Base-by-base conservation (phyloP, 2,113 vertebrate species). In the Datnioides undecimradiatus region DNA sequence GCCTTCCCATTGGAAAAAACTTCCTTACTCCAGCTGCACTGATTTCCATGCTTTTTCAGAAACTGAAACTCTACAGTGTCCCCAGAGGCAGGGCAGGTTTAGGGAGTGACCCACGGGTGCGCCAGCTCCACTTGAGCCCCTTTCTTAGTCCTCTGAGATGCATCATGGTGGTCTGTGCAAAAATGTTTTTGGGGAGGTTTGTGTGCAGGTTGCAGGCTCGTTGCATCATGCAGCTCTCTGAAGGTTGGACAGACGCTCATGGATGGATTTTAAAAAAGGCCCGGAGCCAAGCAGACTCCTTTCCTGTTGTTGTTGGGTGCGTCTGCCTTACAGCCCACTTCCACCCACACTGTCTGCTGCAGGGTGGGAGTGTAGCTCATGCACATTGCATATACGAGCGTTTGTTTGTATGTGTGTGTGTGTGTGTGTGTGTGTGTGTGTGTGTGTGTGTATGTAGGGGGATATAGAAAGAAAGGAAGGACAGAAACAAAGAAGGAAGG, bases 251-350 rank as follows among this genome's bases (percentile, higher is more conserved):
- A 45, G 62, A 85, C 3, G 40, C 62, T 67, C 58, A 40, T 63
- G 68, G 80, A 86, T 82, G 62, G 64, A 72, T 81, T 88, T 74
- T 19, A 40, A 41, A 77, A 81, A 80, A 73, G 51, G 29, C 71
- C 41, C 17, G 10, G 38, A 80, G 84, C 82, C 75, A 78, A 87
- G 65, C 65, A 69, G 79, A 75, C 84, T 87, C 78, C 66, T 90
- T 87, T 92, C 84, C 87, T 88, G 88, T 87, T 87, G 72, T 80
- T 85, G 72, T 86, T 88, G 88, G 87, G 79, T 88, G 89, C 86
- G 86, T 93, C 83, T 84, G 81, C 77, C 63, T 81, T 49, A 34
- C 64, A 87, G 78, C 63, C 85, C 77, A 77, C 70, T 77, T 88
- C 83, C 83, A 86, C 83, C 86, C 85, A 88, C 87, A 73, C 84